Evolutionary conservation across 2,888 invertebrate species (phyloP).

Genomic region (Limenitis camilla): DNA sequence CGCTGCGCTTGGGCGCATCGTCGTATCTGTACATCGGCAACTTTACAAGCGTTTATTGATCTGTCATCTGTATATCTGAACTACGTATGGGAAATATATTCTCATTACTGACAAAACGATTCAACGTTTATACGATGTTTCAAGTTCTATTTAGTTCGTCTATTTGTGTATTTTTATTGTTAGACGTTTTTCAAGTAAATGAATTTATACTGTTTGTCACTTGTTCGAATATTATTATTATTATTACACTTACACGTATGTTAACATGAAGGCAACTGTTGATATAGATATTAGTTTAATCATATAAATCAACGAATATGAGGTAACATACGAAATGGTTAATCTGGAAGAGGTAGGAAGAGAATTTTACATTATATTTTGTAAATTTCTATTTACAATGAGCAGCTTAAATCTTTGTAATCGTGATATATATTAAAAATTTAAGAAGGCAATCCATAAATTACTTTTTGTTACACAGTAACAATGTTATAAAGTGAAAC

Average conservation of each 20-base stretch:
- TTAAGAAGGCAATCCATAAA: not conserved
- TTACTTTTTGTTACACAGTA: not conserved
- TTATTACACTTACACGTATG: not conserved
- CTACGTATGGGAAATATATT: too few species aligned
- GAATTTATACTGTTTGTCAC: not conserved
- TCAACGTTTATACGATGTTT: not conserved
- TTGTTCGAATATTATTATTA: not conserved
- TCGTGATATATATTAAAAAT: too few species aligned
- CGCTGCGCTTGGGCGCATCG: not conserved
- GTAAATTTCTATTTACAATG: too few species aligned
- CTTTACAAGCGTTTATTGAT: not conserved
- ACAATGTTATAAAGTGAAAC: too few species aligned
- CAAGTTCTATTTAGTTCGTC: not conserved
- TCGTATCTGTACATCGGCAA: not conserved
- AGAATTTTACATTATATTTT: too few species aligned
- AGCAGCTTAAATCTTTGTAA: too few species aligned
- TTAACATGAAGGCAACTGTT: conserved; percentile 2
- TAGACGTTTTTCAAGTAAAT: conserved; percentile 4
- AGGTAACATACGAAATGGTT: too few species aligned
- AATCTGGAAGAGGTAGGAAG: too few species aligned
- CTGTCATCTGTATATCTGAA: too few species aligned
- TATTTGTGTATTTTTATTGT: not conserved
- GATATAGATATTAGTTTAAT: not conserved
- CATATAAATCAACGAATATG: too few species aligned
- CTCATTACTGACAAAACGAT: too few species aligned